Evolutionary conservation across 2,113 vertebrate species (phyloP), one percentile per base, ranked within the genome.

Genomic region (Tonatia bakeri): DNA sequence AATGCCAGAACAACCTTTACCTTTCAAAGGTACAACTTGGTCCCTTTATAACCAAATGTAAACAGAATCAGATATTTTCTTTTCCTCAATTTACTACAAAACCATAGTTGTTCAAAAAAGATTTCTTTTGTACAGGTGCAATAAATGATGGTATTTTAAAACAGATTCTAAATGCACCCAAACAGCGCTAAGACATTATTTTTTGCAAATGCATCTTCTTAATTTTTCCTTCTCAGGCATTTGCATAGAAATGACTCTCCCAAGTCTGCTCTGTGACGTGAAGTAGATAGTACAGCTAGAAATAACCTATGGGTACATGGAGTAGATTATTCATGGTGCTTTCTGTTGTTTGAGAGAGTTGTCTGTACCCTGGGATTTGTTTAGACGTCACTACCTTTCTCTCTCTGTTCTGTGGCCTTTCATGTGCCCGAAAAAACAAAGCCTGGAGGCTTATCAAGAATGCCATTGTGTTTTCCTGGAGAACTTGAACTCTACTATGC

Each of bases 381-480:
- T 97, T 96, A 77, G 72, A 19, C 67, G 96, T 97, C 12, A 93
- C 47, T 3, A 0, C 56, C 72, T 96, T 94, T 92, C 76, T 16
- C 87, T 84, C 24, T 79, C 77, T 86, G 77, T 88, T 96, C 94
- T 80, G 43, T 47, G 87, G 92, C 73, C 95, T 98, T 94, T 97
- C 67, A 89, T 86, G 86, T 89, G 95, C 97, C 54, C 77, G 22
- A 86, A 95, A 98, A 96, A 93, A 0, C 95, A 98, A 94, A 92
- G 70, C 92, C 79, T 96, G 96, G 93, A 97, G 69, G 70, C 79
- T 98, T 97, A 95, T 87, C 96, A 98, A 98, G 97, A 98, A 97
- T 94, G 80, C 11, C 1, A 5, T 54, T 92, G 67, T 94, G 15
- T 89, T 92, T 93, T 84, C 59, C 69, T 72, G 65, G 84, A 69